These are phyloP conservation scores for Timema cristinae DNA, from an alignment of 2,888 invertebrate species.

Conservation along the genomic window DNA sequence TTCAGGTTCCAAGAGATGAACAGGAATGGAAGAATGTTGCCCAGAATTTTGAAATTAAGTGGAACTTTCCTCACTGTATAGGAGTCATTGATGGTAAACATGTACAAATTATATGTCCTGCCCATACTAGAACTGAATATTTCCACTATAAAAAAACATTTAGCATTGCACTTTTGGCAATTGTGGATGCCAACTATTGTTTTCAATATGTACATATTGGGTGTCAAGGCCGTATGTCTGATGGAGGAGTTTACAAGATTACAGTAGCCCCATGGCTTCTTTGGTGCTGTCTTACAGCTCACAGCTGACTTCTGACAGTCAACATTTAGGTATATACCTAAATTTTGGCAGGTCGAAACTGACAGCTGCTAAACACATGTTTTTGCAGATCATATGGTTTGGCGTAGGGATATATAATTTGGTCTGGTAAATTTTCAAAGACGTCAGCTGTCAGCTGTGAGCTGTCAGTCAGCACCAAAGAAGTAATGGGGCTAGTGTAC, in stretches of 20 bases:
- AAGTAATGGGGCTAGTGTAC: too few species aligned
- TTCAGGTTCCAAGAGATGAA: conserved; percentile 17
- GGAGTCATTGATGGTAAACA: conserved; percentile 41
- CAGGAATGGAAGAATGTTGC: conserved; percentile 37
- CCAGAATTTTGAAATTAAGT: conserved; percentile 35
- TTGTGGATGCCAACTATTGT: conserved; percentile 43
- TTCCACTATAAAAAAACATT: conserved; percentile 37
- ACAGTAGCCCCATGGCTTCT: too few species aligned
- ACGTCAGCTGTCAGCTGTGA: too few species aligned
- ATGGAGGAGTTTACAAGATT: conserved; percentile 38
- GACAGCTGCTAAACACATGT: too few species aligned
- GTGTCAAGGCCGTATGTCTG: conserved; percentile 38
- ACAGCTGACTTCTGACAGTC: too few species aligned
- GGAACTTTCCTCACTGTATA: conserved; percentile 39
- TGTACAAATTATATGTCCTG: conserved; percentile 37
- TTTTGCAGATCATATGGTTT: too few species aligned
- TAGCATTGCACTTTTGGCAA: conserved; percentile 33
- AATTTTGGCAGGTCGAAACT: too few species aligned
- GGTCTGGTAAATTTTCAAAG: too few species aligned
- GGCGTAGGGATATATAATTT: too few species aligned
- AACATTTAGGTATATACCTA: too few species aligned
- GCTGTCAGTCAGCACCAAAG: too few species aligned
- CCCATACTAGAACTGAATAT: conserved; percentile 36
- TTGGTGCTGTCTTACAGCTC: too few species aligned
- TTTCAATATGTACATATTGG: conserved; percentile 40